Percentiles rank a stretch among this genome's conserved stretches.
phyloP scores from a whole-genome alignment of 2,888 invertebrate genomes.

The Dicranocentrus wangi region DNA sequence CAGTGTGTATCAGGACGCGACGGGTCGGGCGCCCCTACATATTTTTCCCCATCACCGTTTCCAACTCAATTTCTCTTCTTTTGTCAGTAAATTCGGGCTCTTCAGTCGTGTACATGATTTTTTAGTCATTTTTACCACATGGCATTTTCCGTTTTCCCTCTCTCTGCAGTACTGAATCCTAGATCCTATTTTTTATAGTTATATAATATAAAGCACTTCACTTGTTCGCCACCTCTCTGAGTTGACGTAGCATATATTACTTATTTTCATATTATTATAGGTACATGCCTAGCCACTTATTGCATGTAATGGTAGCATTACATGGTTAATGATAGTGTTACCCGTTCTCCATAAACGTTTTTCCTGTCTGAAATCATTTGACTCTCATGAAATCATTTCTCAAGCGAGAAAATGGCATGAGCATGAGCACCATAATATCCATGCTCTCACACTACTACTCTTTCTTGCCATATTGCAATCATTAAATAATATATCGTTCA shows the following conservation, averaged over 20 bases:
- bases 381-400: constrained; percentile 52
- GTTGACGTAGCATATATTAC: no score
- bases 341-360: constrained; percentile 22
- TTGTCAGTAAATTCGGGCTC: constrained; percentile 7
- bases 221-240: no score
- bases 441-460: no score
- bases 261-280: no score
- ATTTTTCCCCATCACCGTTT: not conserved
- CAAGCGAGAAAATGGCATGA: constrained; percentile 51
- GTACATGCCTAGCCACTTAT: no score
- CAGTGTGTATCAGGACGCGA: not conserved
- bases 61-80: constrained; percentile 17
- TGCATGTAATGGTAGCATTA: not conserved
- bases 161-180: not conserved
- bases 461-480: constrained; percentile 48
- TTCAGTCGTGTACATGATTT: constrained; percentile 14
- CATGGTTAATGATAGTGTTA: constrained; percentile 46
- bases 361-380: constrained; percentile 53
- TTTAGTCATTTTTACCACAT: constrained; percentile 11
- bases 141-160: not conserved
- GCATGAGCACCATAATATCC: no score
- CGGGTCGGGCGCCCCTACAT: no score
- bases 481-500: constrained; percentile 51
- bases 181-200: no score
- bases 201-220: no score